Percentiles rank a stretch among this genome's conserved stretches.
Evolutionary conservation across 2,113 vertebrate species (phyloP).

Genomic region (Asarcornis scutulata): DNA sequence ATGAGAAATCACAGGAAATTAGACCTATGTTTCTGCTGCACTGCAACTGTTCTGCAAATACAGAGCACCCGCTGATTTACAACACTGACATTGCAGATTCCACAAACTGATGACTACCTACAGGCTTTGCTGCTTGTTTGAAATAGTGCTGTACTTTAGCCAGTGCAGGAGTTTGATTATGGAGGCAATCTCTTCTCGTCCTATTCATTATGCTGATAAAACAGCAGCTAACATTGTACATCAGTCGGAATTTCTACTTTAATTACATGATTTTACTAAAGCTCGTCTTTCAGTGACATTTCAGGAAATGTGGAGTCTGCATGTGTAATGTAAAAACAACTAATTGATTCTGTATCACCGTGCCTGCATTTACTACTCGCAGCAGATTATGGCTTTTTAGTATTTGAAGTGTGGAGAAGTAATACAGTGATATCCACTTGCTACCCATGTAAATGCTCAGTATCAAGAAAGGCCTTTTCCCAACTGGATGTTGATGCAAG

Average conservation of each 20-base stretch:
- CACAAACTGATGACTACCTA: constrained; percentile 42
- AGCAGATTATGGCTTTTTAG: neutral
- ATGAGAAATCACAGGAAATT: constrained; percentile 71
- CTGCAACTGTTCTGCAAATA: constrained; percentile 2
- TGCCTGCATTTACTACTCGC: neutral
- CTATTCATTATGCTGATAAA: constrained; percentile 63
- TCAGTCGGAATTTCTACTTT: constrained; percentile 26
- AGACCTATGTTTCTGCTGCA: constrained; percentile 46
- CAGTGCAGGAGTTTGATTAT: constrained; percentile 33
- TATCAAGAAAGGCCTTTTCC: neutral
- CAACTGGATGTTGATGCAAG: neutral
- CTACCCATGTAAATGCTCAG: neutral
- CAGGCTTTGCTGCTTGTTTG: constrained; percentile 55
- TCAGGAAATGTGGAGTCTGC: constrained; percentile 32
- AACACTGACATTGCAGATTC: neutral
- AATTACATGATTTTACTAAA: constrained; percentile 65
- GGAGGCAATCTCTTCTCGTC: constrained; percentile 19
- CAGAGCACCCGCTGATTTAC: neutral
- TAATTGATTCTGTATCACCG: constrained; percentile 27
- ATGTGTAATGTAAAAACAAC: constrained; percentile 15
- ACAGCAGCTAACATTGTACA: constrained; percentile 4
- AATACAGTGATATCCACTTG: neutral
- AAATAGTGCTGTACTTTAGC: constrained; percentile 34
- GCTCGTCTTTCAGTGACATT: constrained; percentile 2
- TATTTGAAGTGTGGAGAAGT: neutral